A percentile compares a stretch with the other conserved stretches of the same genome.
These are phyloP conservation scores for Cebus imitator DNA, from an alignment of 2,113 vertebrate species.

Conservation along the genomic window DNA sequence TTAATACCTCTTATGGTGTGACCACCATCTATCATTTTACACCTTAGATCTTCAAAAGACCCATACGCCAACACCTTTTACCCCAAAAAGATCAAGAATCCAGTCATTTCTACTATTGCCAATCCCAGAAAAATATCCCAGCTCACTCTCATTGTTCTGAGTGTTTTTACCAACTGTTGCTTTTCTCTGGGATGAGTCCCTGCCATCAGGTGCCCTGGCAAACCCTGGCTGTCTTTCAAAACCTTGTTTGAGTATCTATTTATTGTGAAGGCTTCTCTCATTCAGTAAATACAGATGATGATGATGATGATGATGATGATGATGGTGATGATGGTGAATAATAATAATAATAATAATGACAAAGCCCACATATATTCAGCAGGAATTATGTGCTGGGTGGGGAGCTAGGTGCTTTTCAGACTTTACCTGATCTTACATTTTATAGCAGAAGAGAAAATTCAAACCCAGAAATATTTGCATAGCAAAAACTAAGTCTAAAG, in stretches of 20 bases:
- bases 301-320: too few relatives aligned
- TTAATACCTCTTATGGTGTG: neutral
- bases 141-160: rapidly evolving
- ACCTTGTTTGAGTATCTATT: neutral
- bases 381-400: neutral
- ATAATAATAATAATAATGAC: too few relatives aligned
- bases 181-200: neutral
- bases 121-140: neutral
- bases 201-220: neutral
- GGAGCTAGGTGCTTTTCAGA: too few relatives aligned
- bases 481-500: neutral
- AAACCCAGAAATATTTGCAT: neutral
- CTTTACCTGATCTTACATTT: neutral
- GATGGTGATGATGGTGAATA: too few relatives aligned
- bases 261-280: neutral
- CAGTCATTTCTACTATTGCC: neutral
- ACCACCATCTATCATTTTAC: neutral
- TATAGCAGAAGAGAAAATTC: neutral
- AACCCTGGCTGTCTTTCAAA: neutral
- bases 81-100: neutral
- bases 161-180: neutral
- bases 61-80: neutral
- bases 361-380: rapidly evolving
- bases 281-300: rapidly evolving
- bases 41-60: neutral